Conservation (phyloP, 2,797 vertebrate genomes). For the Sphaeramia orbicularis region DNA sequence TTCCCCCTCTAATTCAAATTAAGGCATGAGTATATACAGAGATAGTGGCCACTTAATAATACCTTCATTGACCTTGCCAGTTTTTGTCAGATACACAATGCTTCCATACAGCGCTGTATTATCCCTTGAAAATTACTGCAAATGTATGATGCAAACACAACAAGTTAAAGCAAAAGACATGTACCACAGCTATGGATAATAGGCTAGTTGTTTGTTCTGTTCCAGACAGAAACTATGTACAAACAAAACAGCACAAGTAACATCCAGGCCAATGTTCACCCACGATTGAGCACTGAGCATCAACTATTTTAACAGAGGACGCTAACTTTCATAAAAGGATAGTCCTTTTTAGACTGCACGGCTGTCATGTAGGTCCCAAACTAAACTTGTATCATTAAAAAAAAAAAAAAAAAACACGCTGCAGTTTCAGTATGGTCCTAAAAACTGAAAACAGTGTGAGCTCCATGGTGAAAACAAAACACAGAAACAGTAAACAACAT, state of each 20-base stretch:
- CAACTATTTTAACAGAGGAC: conserved; percentile 20
- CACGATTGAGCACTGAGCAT: conserved; percentile 1
- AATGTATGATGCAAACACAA: neutral
- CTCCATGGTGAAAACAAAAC: conserved; percentile 1
- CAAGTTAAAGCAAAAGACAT: neutral
- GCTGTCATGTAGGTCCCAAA: conserved; percentile 1
- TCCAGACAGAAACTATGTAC: conserved; percentile 6
- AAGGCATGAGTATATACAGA: neutral
- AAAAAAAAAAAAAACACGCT: neutral
- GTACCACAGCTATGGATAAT: neutral
- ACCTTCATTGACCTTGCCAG: neutral
- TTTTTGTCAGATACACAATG: neutral
- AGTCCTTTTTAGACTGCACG: neutral
- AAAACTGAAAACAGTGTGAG: neutral
- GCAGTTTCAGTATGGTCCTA: neutral
- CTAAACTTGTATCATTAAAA: neutral
- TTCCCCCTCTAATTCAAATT: conserved; percentile 17
- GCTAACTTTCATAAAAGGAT: neutral
- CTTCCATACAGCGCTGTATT: neutral
- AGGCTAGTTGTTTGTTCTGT: neutral
- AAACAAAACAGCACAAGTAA: conserved; percentile 9
- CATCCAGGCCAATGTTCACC: conserved; percentile 22
- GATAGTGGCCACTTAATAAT: conserved; percentile 2
- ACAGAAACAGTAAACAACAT: conserved; percentile 34
- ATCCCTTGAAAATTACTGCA: neutral